phyloP scores from a whole-genome alignment of 2,113 vertebrate genomes.

The Cisticola juncidis region DNA sequence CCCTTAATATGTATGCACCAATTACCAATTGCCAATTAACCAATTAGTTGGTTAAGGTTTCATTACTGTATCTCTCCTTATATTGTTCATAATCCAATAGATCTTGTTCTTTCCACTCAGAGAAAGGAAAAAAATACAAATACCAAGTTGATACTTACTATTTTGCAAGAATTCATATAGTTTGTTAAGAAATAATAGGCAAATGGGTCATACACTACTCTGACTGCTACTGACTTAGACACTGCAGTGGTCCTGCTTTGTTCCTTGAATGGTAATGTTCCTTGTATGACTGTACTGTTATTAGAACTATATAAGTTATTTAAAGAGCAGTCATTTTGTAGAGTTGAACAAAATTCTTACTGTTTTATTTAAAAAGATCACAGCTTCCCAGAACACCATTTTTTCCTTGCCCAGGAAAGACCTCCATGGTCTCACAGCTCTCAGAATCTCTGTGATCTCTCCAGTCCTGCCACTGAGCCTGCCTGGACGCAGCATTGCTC shows the following conservation, averaged over 20 bases:
- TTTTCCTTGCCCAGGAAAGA: background rate
- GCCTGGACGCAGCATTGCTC: background rate
- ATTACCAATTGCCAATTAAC: background rate
- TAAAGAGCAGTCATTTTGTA: background rate
- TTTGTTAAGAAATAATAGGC: background rate
- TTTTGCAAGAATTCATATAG: background rate
- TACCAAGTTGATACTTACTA: background rate
- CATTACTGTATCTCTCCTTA: background rate
- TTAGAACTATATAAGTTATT: background rate
- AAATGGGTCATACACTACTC: background rate
- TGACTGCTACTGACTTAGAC: background rate
- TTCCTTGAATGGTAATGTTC: slow-evolving; percentile 25
- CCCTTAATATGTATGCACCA: background rate
- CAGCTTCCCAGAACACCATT: background rate
- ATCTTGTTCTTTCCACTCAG: background rate
- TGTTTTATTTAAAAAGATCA: background rate
- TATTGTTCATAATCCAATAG: background rate
- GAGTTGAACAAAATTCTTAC: background rate
- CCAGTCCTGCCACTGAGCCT: background rate
- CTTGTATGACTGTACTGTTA: background rate
- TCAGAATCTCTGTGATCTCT: background rate
- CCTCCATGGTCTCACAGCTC: background rate
- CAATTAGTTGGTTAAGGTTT: background rate
- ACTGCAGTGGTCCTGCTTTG: background rate
- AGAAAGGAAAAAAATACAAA: background rate